Conservation (phyloP, 2,888 invertebrate species). For the Crioceris asparagi region DNA sequence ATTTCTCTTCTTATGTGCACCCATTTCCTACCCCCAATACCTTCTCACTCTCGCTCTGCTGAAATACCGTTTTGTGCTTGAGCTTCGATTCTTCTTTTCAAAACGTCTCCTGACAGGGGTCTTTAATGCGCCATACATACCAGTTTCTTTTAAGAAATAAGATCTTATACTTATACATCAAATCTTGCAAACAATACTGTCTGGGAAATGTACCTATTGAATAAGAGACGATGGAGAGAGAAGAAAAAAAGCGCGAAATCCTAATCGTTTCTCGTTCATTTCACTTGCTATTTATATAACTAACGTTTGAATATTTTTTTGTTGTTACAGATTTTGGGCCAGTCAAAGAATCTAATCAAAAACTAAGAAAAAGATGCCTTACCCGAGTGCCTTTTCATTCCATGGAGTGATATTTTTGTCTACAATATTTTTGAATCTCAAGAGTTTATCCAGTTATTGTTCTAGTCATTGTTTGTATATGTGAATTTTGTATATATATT, state of each 20-base stretch:
- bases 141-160: conserved; percentile 22
- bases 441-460: conserved; percentile 31
- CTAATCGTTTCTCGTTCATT: no score
- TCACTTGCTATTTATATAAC: neutral
- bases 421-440: conserved; percentile 24
- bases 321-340: conserved; percentile 28
- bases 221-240: conserved; percentile 8
- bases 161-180: conserved; percentile 20
- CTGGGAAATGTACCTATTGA: conserved; percentile 25
- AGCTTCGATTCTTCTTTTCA: conserved; percentile 24
- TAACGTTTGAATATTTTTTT: conserved; percentile 14
- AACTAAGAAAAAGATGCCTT: conserved; percentile 14
- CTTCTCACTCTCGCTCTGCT: conserved; percentile 8
- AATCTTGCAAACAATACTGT: conserved; percentile 27
- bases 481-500: conserved; percentile 29
- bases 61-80: conserved; percentile 28
- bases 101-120: conserved; percentile 23
- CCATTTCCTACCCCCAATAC: conserved; percentile 25
- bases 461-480: conserved; percentile 35
- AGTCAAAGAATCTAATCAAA: conserved; percentile 22
- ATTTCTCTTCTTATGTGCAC: no score
- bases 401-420: conserved; percentile 33
- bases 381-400: conserved; percentile 35
- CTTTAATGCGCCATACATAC: conserved; percentile 21
- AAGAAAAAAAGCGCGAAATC: neutral